phyloP scores from a whole-genome alignment of 2,797 vertebrate genomes.

The Molossus alvarezi region DNA sequence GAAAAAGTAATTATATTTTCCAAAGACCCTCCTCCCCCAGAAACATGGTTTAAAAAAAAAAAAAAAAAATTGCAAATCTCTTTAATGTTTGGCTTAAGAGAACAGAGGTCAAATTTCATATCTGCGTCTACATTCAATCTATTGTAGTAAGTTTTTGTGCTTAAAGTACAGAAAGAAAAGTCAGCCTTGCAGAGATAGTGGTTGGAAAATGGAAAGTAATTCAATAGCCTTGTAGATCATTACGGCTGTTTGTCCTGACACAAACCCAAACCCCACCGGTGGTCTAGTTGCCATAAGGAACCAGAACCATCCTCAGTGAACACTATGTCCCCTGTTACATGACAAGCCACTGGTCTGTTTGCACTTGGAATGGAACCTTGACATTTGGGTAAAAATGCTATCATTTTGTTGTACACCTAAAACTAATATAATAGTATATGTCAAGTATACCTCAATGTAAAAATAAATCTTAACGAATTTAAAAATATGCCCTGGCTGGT shows the following conservation, averaged over 20 bases:
- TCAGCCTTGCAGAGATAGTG: not conserved
- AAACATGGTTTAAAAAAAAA: too few relatives aligned
- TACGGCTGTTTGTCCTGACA: constrained; percentile 16
- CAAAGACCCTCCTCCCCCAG: not conserved
- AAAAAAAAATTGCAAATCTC: too few relatives aligned
- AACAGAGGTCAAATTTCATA: not conserved
- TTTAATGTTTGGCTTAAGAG: not conserved
- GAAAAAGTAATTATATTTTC: constrained; percentile 47
- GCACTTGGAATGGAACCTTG: not conserved
- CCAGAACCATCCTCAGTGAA: not conserved
- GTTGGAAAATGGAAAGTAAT: constrained; percentile 16
- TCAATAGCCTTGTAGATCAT: constrained; percentile 62
- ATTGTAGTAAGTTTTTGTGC: not conserved
- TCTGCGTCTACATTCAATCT: not conserved
- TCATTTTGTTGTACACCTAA: not conserved
- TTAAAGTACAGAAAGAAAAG: not conserved
- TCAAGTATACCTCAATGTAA: not conserved
- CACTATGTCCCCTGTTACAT: not conserved
- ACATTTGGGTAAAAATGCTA: not conserved
- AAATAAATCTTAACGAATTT: not conserved
- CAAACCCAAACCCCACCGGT: constrained; percentile 40
- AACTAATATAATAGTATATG: not conserved
- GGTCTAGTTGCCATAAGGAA: not conserved
- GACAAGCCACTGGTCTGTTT: not conserved
- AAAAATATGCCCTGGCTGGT: not conserved